Conservation (phyloP, 2,888 invertebrate genomes). For the Eurytoma adleriae region DNA sequence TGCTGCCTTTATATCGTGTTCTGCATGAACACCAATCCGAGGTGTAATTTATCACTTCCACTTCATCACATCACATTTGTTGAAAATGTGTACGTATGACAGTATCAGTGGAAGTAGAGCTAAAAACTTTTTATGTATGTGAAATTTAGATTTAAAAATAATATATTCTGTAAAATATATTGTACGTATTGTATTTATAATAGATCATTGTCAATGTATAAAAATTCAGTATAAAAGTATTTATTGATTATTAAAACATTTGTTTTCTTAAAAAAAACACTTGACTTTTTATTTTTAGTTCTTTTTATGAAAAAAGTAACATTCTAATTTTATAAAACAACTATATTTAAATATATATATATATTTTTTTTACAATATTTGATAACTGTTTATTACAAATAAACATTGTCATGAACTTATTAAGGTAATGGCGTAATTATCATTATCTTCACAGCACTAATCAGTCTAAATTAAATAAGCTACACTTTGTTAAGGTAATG, state of each 20-base stretch:
- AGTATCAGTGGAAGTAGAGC: conserved; percentile 32
- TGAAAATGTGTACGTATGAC: conserved; percentile 46
- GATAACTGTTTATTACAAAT: conserved; percentile 5
- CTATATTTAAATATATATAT: conserved; percentile 26
- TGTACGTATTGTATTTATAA: conserved; percentile 54
- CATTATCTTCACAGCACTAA: conserved; percentile 39
- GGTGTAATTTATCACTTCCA: conserved; percentile 53
- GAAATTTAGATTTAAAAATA: conserved; percentile 47
- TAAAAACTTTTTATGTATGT: conserved; percentile 54
- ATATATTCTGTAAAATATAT: conserved; percentile 57
- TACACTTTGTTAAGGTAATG: neutral
- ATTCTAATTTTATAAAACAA: conserved; percentile 3
- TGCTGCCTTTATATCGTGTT: conserved; percentile 66
- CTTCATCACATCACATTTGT: conserved; percentile 39
- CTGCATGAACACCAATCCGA: conserved; percentile 45
- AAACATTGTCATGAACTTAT: conserved; percentile 15
- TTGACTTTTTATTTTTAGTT: conserved; percentile 33
- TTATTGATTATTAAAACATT: conserved; percentile 56
- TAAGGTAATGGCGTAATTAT: conserved; percentile 17
- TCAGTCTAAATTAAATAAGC: conserved; percentile 45
- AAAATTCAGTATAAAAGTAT: conserved; percentile 51
- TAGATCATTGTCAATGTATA: conserved; percentile 48
- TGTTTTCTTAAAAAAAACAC: conserved; percentile 50
- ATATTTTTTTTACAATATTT: conserved; percentile 33
- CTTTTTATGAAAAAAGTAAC: neutral